These are phyloP conservation scores for Oryzias woworae DNA, from an alignment of 2,113 vertebrate species.

Conservation along the genomic window DNA sequence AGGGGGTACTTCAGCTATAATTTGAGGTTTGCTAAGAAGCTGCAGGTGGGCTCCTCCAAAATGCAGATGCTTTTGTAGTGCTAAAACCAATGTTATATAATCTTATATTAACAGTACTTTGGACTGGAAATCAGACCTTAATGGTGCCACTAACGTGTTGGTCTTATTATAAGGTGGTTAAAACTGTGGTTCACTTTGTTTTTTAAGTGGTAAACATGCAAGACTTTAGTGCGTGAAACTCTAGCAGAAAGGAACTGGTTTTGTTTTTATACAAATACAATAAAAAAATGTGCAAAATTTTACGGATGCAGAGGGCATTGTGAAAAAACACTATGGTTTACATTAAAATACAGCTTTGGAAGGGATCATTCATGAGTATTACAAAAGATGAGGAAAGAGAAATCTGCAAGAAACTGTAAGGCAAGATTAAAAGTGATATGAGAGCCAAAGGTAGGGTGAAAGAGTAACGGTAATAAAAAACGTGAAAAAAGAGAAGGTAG, in stretches of 20 bases:
- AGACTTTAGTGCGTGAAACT: neutral
- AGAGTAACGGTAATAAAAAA: constrained; percentile 52
- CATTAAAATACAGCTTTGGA: neutral
- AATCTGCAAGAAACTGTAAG: constrained; percentile 11
- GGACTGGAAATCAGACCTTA: constrained; percentile 8
- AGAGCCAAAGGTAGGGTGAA: constrained; percentile 24
- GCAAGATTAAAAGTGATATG: constrained; percentile 18
- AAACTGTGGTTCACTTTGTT: constrained; percentile 12
- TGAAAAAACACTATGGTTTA: neutral
- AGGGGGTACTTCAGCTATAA: constrained; percentile 18
- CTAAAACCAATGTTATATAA: constrained; percentile 22
- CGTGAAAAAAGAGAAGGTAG: constrained; percentile 20
- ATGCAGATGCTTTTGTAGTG: constrained; percentile 20
- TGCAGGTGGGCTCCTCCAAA: constrained; percentile 25
- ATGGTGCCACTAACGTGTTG: neutral
- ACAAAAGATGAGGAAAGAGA: constrained; percentile 9
- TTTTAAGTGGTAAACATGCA: constrained; percentile 1
- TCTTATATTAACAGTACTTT: constrained; percentile 18
- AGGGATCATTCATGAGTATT: neutral
- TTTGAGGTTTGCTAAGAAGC: constrained; percentile 21
- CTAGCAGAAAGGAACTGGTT: neutral
- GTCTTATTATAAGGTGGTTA: constrained; percentile 1
- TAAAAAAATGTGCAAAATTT: neutral
- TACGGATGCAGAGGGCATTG: neutral
- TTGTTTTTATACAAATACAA: neutral